Evolutionary conservation across 1,140 invertebrate species (phyloP).

Genomic region (Dreissena polymorpha): DNA sequence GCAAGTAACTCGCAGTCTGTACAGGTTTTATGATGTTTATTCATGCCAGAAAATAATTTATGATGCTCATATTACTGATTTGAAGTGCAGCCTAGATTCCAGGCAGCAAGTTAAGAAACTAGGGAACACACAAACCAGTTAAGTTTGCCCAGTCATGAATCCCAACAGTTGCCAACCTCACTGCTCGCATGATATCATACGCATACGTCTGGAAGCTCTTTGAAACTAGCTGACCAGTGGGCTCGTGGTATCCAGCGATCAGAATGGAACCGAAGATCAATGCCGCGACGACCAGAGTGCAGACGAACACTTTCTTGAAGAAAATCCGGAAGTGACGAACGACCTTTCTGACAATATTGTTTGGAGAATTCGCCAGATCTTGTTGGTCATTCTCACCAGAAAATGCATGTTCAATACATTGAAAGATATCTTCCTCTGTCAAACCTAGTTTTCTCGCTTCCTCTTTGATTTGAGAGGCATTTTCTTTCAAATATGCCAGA

Average conservation of each 20-base stretch:
- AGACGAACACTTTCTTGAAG: conserved; percentile 3
- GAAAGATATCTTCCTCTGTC: conserved; percentile 59
- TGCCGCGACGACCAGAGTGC: neutral
- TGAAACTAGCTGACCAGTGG: conserved; percentile 3
- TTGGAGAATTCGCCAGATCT: conserved; percentile 35
- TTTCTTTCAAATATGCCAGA: conserved; percentile 57
- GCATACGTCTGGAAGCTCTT: conserved; percentile 23
- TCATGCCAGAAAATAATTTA: no score
- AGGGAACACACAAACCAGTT: conserved; percentile 29
- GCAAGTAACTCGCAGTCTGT: no score
- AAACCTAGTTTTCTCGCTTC: conserved; percentile 60
- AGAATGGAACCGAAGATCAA: neutral
- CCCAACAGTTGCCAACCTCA: conserved; percentile 33
- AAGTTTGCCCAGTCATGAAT: conserved; percentile 30
- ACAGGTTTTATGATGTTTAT: no score
- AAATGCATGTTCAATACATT: conserved; percentile 58
- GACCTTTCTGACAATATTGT: conserved; percentile 38
- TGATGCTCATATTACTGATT: no score
- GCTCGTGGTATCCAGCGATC: conserved; percentile 21
- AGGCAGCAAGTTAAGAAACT: no score
- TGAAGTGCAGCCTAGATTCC: no score
- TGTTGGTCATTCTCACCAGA: neutral
- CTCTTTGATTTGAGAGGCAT: conserved; percentile 55
- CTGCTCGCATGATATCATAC: conserved; percentile 33
- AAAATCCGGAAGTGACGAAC: conserved; percentile 31